These are phyloP conservation scores for Tenthredo distinguenda DNA, from an alignment of 2,888 invertebrate species.

Conservation along the genomic window DNA sequence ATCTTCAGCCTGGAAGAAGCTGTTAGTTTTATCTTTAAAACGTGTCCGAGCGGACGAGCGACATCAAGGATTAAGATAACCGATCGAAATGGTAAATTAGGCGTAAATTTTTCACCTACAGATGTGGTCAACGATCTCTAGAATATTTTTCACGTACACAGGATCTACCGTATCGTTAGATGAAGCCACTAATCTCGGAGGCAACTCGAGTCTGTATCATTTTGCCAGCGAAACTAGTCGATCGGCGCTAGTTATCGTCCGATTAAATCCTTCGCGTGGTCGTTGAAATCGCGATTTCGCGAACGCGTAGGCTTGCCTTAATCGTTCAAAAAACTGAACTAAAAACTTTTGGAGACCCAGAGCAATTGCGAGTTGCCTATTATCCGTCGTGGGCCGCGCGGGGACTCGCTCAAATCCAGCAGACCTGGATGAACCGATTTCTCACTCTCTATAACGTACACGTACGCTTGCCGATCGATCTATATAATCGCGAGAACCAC, in stretches of 20 bases:
- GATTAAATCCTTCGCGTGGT: background rate
- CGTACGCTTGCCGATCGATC: background rate
- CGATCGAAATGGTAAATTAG: background rate
- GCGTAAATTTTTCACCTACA: background rate
- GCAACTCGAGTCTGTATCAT: background rate
- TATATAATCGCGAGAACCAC: constrained; percentile 45
- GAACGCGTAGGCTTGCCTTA: background rate
- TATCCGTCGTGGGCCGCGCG: constrained; percentile 3
- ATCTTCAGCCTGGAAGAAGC: background rate
- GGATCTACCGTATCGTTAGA: background rate
- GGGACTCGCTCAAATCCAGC: background rate
- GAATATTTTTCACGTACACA: background rate
- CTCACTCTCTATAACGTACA: background rate
- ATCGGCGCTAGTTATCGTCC: background rate
- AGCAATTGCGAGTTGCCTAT: background rate
- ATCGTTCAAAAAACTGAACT: constrained; percentile 26
- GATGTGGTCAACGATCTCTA: background rate
- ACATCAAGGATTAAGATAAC: background rate
- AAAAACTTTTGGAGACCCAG: background rate
- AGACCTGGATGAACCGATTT: background rate
- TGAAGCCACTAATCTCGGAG: background rate
- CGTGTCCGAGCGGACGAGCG: background rate
- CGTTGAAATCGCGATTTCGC: constrained; percentile 32
- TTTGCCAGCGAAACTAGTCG: background rate
- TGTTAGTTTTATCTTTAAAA: background rate